Evolutionary conservation across 2,888 invertebrate species (phyloP).

Genomic region (Thera britannica): DNA sequence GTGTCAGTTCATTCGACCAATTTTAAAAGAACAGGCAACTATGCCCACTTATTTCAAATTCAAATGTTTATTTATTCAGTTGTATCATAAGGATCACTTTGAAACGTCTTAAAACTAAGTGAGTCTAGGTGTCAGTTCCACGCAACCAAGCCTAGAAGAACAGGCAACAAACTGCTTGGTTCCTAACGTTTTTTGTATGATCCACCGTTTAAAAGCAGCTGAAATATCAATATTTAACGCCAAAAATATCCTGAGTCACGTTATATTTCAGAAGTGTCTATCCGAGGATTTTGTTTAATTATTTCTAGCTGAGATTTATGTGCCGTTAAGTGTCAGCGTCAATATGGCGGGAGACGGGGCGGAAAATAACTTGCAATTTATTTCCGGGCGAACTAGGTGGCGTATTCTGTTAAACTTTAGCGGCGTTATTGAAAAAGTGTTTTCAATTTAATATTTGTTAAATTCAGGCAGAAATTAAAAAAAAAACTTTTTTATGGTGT

Average conservation of each 20-base stretch:
- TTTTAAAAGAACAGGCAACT: too few relatives aligned
- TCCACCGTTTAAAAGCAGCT: background rate
- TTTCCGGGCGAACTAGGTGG: constrained; percentile 53
- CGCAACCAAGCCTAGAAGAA: too few relatives aligned
- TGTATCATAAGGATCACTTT: too few relatives aligned
- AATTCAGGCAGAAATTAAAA: background rate
- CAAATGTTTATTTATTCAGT: too few relatives aligned
- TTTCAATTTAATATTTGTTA: background rate
- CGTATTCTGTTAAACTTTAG: constrained; percentile 46
- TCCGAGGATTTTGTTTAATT: constrained; percentile 65
- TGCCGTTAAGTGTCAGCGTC: constrained; percentile 75
- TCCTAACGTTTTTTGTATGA: too few relatives aligned
- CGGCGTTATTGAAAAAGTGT: constrained; percentile 8
- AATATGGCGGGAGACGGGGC: constrained; percentile 68
- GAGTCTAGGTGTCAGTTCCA: too few relatives aligned
- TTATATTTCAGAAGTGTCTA: constrained; percentile 53
- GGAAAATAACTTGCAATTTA: constrained; percentile 79
- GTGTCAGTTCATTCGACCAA: too few relatives aligned
- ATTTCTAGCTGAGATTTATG: constrained; percentile 71
- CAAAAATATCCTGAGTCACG: constrained; percentile 1
- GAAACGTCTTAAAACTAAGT: too few relatives aligned
- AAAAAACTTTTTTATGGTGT: too few relatives aligned
- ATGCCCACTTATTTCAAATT: too few relatives aligned
- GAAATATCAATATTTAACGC: background rate
- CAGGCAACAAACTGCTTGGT: too few relatives aligned